A percentile compares a stretch with the other conserved stretches of the same genome.
Evolutionary conservation across 2,888 invertebrate species (phyloP).

Genomic region (Papilio protenor): DNA sequence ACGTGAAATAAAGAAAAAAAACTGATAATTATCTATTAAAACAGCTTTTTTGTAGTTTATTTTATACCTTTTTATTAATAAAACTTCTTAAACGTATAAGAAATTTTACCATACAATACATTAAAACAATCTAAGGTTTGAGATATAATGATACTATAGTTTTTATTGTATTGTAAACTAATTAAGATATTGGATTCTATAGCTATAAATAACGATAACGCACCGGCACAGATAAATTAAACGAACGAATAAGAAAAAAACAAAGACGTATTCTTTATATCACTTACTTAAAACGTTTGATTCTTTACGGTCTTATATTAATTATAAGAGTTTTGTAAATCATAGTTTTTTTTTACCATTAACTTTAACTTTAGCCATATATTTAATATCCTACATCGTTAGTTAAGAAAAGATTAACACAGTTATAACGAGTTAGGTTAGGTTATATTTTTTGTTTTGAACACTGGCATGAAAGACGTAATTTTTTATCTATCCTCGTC

Average conservation of each 20-base stretch:
- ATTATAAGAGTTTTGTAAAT: not conserved
- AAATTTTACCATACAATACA: not conserved
- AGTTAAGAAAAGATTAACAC: too few species aligned
- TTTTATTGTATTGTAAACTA: constrained; percentile 18
- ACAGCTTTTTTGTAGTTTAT: too few species aligned
- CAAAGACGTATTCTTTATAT: constrained; percentile 34
- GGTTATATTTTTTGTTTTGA: too few species aligned
- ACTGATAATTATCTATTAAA: not conserved
- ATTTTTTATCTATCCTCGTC: not conserved
- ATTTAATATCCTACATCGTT: too few species aligned
- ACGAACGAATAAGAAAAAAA: constrained; percentile 7
- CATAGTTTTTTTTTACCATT: constrained; percentile 15
- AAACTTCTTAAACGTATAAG: not conserved
- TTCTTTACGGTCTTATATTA: constrained; percentile 30
- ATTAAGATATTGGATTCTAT: constrained; percentile 16
- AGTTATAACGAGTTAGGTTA: too few species aligned
- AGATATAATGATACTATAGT: not conserved
- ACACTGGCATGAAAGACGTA: not conserved
- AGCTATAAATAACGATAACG: constrained; percentile 30
- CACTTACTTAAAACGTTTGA: constrained; percentile 28
- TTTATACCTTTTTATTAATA: not conserved
- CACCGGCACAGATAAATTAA: constrained; percentile 34
- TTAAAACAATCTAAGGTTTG: not conserved
- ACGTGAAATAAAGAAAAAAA: not conserved
- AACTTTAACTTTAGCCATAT: not conserved